These are phyloP conservation scores for Biston betularia DNA, from an alignment of 2,888 invertebrate genomes.

Conservation along the genomic window DNA sequence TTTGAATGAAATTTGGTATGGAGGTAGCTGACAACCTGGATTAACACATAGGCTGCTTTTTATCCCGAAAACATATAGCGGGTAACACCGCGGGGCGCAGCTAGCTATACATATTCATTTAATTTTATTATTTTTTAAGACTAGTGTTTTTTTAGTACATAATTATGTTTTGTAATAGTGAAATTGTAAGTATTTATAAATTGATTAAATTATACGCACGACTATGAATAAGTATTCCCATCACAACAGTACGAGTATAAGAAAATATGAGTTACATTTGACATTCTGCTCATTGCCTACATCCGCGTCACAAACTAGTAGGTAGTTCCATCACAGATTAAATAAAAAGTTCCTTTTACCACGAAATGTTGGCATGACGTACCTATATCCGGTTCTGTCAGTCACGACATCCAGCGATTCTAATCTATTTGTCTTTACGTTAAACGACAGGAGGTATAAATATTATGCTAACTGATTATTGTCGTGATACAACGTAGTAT, in stretches of 20 bases:
- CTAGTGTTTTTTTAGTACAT: too few relatives aligned
- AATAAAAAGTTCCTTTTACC: not conserved
- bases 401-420: constrained; percentile 46
- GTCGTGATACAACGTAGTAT: constrained; percentile 46
- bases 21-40: too few relatives aligned
- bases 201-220: too few relatives aligned
- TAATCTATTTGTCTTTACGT: constrained; percentile 48
- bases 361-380: constrained; percentile 6
- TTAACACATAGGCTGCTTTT: too few relatives aligned
- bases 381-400: constrained; percentile 23
- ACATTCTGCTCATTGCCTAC: constrained; percentile 11
- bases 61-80: too few relatives aligned
- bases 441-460: constrained; percentile 42
- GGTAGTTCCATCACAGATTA: constrained; percentile 24
- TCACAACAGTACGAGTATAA: not conserved
- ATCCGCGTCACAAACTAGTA: constrained; percentile 12
- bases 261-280: not conserved
- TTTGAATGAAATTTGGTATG: too few relatives aligned
- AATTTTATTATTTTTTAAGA: too few relatives aligned
- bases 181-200: too few relatives aligned
- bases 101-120: too few relatives aligned
- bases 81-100: too few relatives aligned
- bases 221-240: too few relatives aligned
- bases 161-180: too few relatives aligned
- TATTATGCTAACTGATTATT: constrained; percentile 50